Evolutionary conservation across 2,113 vertebrate genomes (phyloP).

Genomic region (Prinia subflava): DNA sequence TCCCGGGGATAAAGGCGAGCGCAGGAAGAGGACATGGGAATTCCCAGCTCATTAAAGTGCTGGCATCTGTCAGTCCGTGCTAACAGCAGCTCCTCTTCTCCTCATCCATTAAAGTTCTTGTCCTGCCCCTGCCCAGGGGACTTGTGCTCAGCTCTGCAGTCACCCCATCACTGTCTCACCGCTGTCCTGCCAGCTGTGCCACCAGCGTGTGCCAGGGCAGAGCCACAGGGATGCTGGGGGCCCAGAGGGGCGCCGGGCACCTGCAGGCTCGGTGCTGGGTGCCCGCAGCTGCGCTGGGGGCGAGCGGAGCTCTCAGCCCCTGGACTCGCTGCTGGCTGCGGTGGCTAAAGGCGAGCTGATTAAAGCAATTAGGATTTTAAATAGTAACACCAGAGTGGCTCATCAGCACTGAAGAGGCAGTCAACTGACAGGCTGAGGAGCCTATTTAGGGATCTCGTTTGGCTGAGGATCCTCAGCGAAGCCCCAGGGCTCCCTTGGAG

Average conservation of each 20-base stretch:
- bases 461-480: background rate
- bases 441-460: slow-evolving; percentile 28
- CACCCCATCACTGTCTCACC: fast-evolving
- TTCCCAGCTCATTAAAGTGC: background rate
- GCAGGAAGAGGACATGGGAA: background rate
- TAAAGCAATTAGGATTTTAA: slow-evolving; percentile 60
- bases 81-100: background rate
- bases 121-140: background rate
- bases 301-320: background rate
- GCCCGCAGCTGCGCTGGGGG: background rate
- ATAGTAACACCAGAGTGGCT: slow-evolving; percentile 57
- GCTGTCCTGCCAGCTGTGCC: background rate
- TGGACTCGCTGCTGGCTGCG: background rate
- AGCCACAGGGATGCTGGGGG: background rate
- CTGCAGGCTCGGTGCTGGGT: background rate
- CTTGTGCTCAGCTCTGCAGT: background rate
- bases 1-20: background rate
- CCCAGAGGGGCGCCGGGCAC: background rate
- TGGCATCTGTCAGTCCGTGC: background rate
- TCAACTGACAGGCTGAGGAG: slow-evolving; percentile 45
- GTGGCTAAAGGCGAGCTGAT: slow-evolving; percentile 43
- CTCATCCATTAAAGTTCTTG: background rate
- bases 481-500: background rate
- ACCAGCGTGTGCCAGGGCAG: fast-evolving
- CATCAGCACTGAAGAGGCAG: slow-evolving; percentile 56